Base-by-base conservation (phyloP, 1,140 invertebrate species). In the Orius laevigatus region DNA sequence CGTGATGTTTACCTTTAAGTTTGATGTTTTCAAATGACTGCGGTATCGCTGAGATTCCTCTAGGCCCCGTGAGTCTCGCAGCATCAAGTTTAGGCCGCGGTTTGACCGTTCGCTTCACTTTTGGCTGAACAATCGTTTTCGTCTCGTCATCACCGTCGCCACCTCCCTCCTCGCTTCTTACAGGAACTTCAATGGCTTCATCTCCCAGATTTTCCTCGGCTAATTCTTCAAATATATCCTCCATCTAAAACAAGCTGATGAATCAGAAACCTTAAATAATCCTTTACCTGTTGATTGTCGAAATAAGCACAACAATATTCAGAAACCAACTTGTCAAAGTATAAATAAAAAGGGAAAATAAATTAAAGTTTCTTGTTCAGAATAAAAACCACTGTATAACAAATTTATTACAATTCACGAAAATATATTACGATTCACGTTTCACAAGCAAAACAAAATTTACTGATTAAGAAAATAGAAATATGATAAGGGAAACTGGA, bases 1-100 rank as follows among this genome's bases (percentile, higher is more conserved):
- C 90, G 63, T 83, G 67, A 1, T 84, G 84, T 69, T 83, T 79
- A 42, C 88, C 90, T 63, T 78, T 73, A 58, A 83, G 87, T 62
- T 86, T 82, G 40, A 90, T 78, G 58, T 82, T 74, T 58, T 83
- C 75, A 57, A 90, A 92, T 59, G 81, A 72, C 3, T n/a, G 32
- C 8, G 8, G n/a, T 10, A 32, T n/a, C 5, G 12, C 43, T 8
- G 32, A 20, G n/a, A 45, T 45, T 31, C 43, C 43, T 45, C 43
- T n/a, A 5, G 43, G 25, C 2, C 43, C 43, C 2, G 32, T n/a
- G n/a, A 45, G 43, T 25, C 43, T 18, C 4, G 43, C 25, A 12
- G 43, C 10, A 12, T 45, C 43, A n/a, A 45, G 15, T 32, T 45
- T 45, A 4, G 43, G 43, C 20, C 43, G 2, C 4, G 43, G 43